phyloP scores from a whole-genome alignment of 2,888 invertebrate species.

The Schizotus pectinicornis region DNA sequence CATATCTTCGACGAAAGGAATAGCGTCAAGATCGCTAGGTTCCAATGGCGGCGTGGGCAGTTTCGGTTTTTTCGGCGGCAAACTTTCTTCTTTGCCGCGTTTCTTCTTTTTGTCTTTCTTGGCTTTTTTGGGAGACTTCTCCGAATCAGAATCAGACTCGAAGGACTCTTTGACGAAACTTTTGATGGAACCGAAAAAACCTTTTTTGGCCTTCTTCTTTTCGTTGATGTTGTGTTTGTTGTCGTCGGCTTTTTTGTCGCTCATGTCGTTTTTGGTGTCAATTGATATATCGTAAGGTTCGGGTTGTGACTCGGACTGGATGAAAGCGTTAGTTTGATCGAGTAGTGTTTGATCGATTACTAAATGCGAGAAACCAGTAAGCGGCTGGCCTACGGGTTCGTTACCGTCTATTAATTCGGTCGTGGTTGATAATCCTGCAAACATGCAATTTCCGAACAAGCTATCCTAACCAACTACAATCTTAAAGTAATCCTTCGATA shows the following conservation, averaged over 20 bases:
- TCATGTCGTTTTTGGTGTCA: slow-evolving; percentile 20
- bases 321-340: slow-evolving; percentile 55
- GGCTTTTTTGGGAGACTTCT: slow-evolving; percentile 51
- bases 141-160: slow-evolving; percentile 57
- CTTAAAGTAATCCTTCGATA: slow-evolving; percentile 42
- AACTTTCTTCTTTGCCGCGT: slow-evolving; percentile 31
- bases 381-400: slow-evolving; percentile 39
- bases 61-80: slow-evolving; percentile 50
- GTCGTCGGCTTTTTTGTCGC: slow-evolving; percentile 37
- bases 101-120: slow-evolving; percentile 41
- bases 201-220: slow-evolving; percentile 52
- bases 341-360: slow-evolving; percentile 35
- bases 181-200: slow-evolving; percentile 56
- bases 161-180: slow-evolving; percentile 55
- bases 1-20: slow-evolving; percentile 51
- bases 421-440: slow-evolving; percentile 58
- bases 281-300: slow-evolving; percentile 49
- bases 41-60: slow-evolving; percentile 48
- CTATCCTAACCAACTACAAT: slow-evolving; percentile 55
- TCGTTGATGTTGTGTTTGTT: slow-evolving; percentile 43
- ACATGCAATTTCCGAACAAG: slow-evolving; percentile 59
- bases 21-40: slow-evolving; percentile 47
- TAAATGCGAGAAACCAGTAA: slow-evolving; percentile 35
- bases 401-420: slow-evolving; percentile 52
- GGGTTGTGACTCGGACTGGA: slow-evolving; percentile 53